Conservation (phyloP, 2,888 invertebrate genomes). For the Gastracanthus pulcherrimus region DNA sequence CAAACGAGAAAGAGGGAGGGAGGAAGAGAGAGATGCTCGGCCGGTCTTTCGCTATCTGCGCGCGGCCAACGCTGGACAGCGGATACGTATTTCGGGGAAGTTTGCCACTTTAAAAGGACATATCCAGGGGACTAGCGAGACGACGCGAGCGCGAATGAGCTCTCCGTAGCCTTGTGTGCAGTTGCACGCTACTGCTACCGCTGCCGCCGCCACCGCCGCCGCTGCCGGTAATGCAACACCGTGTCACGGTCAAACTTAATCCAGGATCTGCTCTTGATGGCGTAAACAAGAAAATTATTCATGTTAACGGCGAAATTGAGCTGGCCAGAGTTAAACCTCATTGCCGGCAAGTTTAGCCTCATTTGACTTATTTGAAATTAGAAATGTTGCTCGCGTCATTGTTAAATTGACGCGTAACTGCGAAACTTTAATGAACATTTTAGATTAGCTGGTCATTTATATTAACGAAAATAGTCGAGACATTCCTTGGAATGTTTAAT, state of each 20-base stretch:
- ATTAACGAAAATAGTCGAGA: no score
- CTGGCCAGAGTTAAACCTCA: not conserved
- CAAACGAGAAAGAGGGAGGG: not conserved
- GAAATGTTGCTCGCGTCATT: no score
- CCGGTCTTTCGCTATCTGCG: conserved; percentile 59
- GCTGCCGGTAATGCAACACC: conserved; percentile 62
- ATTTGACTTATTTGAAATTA: no score
- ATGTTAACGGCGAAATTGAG: conserved; percentile 10
- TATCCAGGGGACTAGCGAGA: conserved; percentile 45
- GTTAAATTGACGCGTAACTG: no score
- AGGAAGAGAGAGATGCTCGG: conserved; percentile 23
- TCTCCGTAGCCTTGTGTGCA: conserved; percentile 17
- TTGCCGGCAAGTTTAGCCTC: no score
- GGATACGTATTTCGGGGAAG: conserved; percentile 66
- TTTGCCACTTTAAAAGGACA: conserved; percentile 73
- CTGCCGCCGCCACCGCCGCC: no score
- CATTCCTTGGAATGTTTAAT: no score
- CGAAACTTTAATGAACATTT: no score
- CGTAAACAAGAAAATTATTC: conserved; percentile 54
- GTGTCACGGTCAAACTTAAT: conserved; percentile 66
- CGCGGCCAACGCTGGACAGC: conserved; percentile 59
- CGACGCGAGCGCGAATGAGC: conserved; percentile 12
- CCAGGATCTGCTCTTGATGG: conserved; percentile 61
- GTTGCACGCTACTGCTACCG: not conserved
- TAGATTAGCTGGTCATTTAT: no score